Conservation (phyloP, 2,113 vertebrate species). For the Microcebus tavaratra region DNA sequence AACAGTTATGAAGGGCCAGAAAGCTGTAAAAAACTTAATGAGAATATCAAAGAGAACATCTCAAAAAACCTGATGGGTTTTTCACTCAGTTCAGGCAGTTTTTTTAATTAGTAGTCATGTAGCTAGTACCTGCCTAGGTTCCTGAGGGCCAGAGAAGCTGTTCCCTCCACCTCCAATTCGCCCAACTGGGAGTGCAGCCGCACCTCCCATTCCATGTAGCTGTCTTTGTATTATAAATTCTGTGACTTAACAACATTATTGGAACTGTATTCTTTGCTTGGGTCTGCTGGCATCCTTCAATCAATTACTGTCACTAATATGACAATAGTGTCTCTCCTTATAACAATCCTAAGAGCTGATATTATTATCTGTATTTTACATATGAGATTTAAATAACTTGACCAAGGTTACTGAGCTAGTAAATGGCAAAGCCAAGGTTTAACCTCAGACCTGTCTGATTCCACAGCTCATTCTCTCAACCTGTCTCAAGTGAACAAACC, state of each 20-base stretch:
- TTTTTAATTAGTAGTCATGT: background rate
- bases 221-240: background rate
- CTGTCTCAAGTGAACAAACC: background rate
- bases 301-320: background rate
- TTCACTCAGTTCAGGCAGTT: background rate
- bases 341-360: background rate
- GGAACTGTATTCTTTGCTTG: background rate
- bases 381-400: background rate
- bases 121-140: background rate
- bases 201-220: background rate
- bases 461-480: background rate
- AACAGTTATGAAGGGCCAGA: background rate
- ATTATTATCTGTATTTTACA: background rate
- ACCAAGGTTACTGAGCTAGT: background rate
- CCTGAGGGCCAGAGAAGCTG: background rate
- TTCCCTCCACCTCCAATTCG: rapidly evolving
- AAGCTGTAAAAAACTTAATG: background rate
- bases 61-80: background rate
- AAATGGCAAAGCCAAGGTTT: background rate
- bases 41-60: background rate
- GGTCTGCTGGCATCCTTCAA: background rate
- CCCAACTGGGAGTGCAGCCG: background rate
- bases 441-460: background rate
- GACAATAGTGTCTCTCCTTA: background rate
- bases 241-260: background rate